phyloP scores from a whole-genome alignment of 1,140 invertebrate species.

The Micrasema longulum region DNA sequence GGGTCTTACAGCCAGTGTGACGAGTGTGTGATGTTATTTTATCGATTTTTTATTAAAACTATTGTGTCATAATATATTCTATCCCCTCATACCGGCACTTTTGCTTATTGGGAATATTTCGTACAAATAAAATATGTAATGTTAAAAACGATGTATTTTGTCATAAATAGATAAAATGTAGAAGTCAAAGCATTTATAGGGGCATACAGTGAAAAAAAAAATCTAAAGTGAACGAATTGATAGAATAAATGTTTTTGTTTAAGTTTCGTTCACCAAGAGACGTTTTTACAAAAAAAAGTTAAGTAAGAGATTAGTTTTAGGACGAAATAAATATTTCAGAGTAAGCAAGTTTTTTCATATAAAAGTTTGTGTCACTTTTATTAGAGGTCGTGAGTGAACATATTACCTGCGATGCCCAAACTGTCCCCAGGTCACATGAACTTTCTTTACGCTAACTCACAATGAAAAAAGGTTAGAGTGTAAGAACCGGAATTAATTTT shows the following conservation, averaged over 20 bases:
- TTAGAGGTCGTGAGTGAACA: conserved; percentile 29
- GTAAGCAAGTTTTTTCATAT: conserved; percentile 28
- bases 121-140: no score
- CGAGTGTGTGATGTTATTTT: no score
- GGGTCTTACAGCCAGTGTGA: no score
- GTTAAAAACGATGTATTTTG: no score
- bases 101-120: no score
- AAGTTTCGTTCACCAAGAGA: background rate
- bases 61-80: no score
- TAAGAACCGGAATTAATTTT: conserved; percentile 44
- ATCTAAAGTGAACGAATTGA: background rate
- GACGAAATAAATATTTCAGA: conserved; percentile 10
- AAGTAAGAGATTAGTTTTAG: background rate
- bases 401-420: conserved; percentile 30
- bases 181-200: no score
- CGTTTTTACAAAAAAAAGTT: background rate
- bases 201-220: background rate
- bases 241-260: background rate
- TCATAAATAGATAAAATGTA: no score
- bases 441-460: conserved; percentile 23
- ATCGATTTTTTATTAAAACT: no score
- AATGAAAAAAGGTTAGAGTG: conserved; percentile 37
- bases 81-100: no score
- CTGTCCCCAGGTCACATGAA: conserved; percentile 30
- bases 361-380: conserved; percentile 31